Conservation (phyloP, 2,888 invertebrate genomes). For the Amphipoea lucens region DNA sequence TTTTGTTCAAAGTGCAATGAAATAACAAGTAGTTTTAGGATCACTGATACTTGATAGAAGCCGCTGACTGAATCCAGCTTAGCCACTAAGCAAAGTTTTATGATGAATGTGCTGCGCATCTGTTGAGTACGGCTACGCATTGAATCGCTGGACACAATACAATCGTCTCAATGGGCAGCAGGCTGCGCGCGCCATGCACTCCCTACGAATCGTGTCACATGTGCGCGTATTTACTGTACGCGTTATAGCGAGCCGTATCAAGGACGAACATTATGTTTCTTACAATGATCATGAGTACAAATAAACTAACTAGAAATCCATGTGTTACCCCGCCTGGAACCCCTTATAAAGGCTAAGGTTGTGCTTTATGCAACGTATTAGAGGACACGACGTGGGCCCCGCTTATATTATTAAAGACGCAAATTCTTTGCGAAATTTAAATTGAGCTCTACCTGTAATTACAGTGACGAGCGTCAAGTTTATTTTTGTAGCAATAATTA, state of each 20-base stretch:
- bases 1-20: not conserved
- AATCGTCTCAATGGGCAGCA: slow-evolving; percentile 37
- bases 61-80: not conserved
- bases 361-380: not conserved
- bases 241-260: not conserved
- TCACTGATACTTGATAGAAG: not conserved
- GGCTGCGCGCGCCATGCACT: slow-evolving; percentile 9
- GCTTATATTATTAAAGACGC: not conserved
- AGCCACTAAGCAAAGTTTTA: not conserved
- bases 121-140: slow-evolving; percentile 17
- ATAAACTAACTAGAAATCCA: not conserved
- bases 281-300: not conserved
- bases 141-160: slow-evolving; percentile 37
- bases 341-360: not conserved
- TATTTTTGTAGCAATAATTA: slow-evolving; percentile 5
- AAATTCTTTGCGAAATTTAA: not conserved
- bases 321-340: slow-evolving; percentile 17
- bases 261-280: not conserved
- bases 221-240: not conserved
- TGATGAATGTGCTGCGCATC: not conserved
- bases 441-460: not conserved
- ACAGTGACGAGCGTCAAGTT: not conserved
- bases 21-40: not conserved
- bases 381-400: not conserved
- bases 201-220: not conserved